A percentile compares a stretch with the other conserved stretches of the same genome.
phyloP scores from a whole-genome alignment of 2,797 vertebrate species.

The Chelon auratus region DNA sequence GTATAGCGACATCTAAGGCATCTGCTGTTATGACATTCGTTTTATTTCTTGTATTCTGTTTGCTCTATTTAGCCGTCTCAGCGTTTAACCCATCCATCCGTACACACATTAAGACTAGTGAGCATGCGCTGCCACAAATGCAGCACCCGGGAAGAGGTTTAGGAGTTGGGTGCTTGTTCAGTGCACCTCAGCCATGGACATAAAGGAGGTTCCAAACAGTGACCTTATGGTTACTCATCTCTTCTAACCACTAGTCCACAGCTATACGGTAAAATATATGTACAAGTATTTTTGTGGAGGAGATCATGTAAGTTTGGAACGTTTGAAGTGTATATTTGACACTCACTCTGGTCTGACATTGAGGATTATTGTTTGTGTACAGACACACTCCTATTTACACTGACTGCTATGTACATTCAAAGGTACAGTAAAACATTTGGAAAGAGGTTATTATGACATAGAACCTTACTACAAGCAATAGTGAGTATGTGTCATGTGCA shows the following conservation, averaged over 20 bases:
- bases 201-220: no score
- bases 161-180: no score
- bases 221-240: no score
- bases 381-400: constrained; percentile 21
- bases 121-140: no score
- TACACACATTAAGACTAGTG: no score
- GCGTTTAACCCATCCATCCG: no score
- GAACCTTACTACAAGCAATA: constrained; percentile 8
- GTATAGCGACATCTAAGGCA: constrained; percentile 55
- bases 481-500: constrained; percentile 5
- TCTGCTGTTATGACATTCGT: constrained; percentile 39
- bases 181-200: no score
- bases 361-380: background rate
- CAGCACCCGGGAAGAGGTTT: no score
- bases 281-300: constrained; percentile 42
- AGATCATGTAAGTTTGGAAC: background rate
- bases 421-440: constrained; percentile 20
- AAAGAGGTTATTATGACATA: background rate
- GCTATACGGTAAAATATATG: constrained; percentile 4
- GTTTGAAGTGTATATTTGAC: constrained; percentile 31
- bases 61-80: no score
- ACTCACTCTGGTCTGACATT: constrained; percentile 46
- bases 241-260: no score
- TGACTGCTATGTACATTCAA: constrained; percentile 31
- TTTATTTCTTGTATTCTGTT: no score